A percentile compares a stretch with the other conserved stretches of the same genome.
phyloP scores from a whole-genome alignment of 2,888 invertebrate species.

The Abrostola triplasia region DNA sequence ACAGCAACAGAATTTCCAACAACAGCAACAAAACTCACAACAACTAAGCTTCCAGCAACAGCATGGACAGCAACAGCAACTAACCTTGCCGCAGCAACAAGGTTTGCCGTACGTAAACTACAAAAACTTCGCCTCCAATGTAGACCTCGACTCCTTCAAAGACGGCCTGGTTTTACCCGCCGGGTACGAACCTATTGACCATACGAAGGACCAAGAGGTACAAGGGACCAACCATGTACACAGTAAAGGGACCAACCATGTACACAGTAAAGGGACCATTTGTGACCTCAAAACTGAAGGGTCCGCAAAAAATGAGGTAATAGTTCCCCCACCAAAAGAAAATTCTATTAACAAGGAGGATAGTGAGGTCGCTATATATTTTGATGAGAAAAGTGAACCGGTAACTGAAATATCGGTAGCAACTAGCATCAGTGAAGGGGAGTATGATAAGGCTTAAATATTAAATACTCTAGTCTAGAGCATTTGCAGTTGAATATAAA shows the following conservation, averaged over 20 bases:
- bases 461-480: slow-evolving; percentile 72
- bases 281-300: slow-evolving; percentile 81
- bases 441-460: slow-evolving; percentile 70
- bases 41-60: too few relatives aligned
- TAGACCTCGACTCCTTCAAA: slow-evolving; percentile 56
- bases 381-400: slow-evolving; percentile 73
- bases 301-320: slow-evolving; percentile 79
- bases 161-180: slow-evolving; percentile 78
- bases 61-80: background rate
- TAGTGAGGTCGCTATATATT: slow-evolving; percentile 89
- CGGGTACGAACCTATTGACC: slow-evolving; percentile 81
- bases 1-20: slow-evolving; percentile 10
- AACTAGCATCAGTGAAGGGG: slow-evolving; percentile 82
- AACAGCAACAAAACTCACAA: slow-evolving; percentile 13
- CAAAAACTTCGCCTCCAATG: slow-evolving; percentile 41
- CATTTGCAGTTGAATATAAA: slow-evolving; percentile 6
- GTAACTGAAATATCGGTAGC: slow-evolving; percentile 85
- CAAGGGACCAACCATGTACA: slow-evolving; percentile 66
- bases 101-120: slow-evolving; percentile 30
- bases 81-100: slow-evolving; percentile 36
- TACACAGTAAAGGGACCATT: slow-evolving; percentile 65
- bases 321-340: slow-evolving; percentile 76
- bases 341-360: slow-evolving; percentile 82
- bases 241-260: slow-evolving; percentile 61
- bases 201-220: slow-evolving; percentile 74